phyloP scores from a whole-genome alignment of 1,140 invertebrate species.

The Cryptotermes secundus region DNA sequence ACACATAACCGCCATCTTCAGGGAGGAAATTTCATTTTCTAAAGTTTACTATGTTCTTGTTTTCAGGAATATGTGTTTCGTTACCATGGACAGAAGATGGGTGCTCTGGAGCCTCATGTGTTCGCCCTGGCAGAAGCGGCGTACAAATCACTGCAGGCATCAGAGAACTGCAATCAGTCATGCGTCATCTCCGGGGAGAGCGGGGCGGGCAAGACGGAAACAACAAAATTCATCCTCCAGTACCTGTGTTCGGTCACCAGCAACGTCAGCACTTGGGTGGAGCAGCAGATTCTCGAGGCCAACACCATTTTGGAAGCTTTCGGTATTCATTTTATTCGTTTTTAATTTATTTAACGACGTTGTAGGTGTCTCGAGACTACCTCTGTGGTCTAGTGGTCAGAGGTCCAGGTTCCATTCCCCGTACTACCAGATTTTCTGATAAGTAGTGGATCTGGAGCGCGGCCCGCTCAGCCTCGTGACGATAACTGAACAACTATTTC shows the following conservation, averaged over 20 bases:
- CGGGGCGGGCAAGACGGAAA: constrained; percentile 97
- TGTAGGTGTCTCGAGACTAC: too few species aligned
- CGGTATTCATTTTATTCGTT: too few species aligned
- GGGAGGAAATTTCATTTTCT: too few species aligned
- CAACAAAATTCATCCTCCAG: constrained; percentile 92
- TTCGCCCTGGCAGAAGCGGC: constrained; percentile 88
- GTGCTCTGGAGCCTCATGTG: constrained; percentile 80
- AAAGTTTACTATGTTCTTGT: constrained; percentile 38
- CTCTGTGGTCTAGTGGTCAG: too few species aligned
- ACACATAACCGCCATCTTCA: too few species aligned
- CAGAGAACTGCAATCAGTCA: constrained; percentile 69
- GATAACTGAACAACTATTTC: too few species aligned
- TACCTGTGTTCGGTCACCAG: constrained; percentile 91
- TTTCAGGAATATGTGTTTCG: constrained; percentile 76
- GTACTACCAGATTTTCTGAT: too few species aligned
- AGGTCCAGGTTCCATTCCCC: too few species aligned
- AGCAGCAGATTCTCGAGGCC: constrained; percentile 91
- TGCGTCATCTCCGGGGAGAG: constrained; percentile 98
- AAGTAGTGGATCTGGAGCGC: too few species aligned
- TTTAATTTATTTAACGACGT: too few species aligned
- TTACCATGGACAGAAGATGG: constrained; percentile 80
- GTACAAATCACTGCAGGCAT: constrained; percentile 68
- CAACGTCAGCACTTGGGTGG: constrained; percentile 88
- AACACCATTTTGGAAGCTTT: constrained; percentile 92
- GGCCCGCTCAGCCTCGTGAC: too few species aligned